Conservation (phyloP, 2,113 vertebrate species). For the Bettongia penicillata region DNA sequence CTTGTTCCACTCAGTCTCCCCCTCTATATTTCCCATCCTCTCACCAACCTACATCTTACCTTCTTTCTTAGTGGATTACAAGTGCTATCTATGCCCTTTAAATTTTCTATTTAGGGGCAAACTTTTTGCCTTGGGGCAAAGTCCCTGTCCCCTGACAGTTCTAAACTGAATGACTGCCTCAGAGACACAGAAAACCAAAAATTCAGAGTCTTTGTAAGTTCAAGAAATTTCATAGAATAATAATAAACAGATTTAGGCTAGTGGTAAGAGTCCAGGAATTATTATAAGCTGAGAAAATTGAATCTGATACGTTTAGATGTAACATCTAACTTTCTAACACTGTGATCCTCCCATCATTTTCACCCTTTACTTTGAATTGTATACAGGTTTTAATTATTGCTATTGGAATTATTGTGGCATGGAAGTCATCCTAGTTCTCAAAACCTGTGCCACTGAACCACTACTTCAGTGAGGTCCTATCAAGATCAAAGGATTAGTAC, state of each 20-base stretch:
- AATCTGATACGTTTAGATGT: background rate
- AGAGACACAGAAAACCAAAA: constrained; percentile 8
- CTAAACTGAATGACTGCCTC: constrained; percentile 26
- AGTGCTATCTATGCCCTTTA: background rate
- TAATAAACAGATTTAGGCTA: constrained; percentile 20
- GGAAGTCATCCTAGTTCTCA: background rate
- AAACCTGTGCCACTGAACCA: background rate
- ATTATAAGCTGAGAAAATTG: constrained; percentile 24
- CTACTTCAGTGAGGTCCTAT: background rate
- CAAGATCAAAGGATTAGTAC: background rate
- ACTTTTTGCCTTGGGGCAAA: background rate
- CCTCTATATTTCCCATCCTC: background rate
- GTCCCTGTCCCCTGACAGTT: background rate
- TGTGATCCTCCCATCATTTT: too few species aligned
- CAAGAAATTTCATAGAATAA: constrained; percentile 47
- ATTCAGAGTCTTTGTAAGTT: constrained; percentile 38
- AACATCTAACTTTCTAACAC: background rate
- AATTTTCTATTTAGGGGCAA: background rate
- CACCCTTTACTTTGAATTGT: too few species aligned
- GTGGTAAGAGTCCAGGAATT: constrained; percentile 16
- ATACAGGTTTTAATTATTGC: too few species aligned
- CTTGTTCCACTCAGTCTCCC: background rate
- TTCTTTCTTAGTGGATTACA: background rate
- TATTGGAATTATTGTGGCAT: background rate
- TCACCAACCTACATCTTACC: background rate